Evolutionary conservation across 2,797 vertebrate genomes (phyloP).

Genomic region (Tympanoctomys barrerae): DNA sequence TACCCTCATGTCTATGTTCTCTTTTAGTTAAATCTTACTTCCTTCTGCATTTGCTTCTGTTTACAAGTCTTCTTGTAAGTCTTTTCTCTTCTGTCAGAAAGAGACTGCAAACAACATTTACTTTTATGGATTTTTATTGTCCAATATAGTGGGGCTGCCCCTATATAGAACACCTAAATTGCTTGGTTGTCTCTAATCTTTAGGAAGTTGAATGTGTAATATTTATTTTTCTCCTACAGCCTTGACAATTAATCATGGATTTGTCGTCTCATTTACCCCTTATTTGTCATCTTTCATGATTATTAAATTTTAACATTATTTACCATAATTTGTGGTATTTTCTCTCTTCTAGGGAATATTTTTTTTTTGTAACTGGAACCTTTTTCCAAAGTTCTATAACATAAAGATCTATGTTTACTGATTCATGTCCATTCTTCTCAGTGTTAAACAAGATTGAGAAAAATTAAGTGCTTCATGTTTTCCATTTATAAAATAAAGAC

Average conservation of each 20-base stretch:
- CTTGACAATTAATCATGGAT: neutral
- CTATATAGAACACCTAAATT: neutral
- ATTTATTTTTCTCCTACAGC: slow-evolving; percentile 6
- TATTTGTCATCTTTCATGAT: slow-evolving; percentile 22
- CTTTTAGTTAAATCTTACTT: slow-evolving; percentile 17
- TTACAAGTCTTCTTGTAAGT: neutral
- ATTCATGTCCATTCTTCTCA: slow-evolving; percentile 22
- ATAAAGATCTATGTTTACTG: neutral
- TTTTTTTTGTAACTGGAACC: neutral
- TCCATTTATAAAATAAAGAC: slow-evolving; percentile 3
- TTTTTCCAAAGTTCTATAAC: neutral
- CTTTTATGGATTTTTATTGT: slow-evolving; percentile 20
- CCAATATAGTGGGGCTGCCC: neutral
- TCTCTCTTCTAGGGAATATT: neutral
- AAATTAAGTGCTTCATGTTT: slow-evolving; percentile 24
- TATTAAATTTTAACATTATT: neutral
- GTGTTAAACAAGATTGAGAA: neutral
- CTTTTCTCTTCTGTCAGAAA: neutral
- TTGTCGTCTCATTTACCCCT: neutral
- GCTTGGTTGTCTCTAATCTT: neutral
- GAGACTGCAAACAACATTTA: neutral
- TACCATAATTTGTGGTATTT: neutral
- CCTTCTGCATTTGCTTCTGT: neutral
- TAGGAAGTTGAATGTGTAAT: neutral
- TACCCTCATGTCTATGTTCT: neutral